Conservation (phyloP, 2,113 vertebrate species). For the Australoheros scitulus region DNA sequence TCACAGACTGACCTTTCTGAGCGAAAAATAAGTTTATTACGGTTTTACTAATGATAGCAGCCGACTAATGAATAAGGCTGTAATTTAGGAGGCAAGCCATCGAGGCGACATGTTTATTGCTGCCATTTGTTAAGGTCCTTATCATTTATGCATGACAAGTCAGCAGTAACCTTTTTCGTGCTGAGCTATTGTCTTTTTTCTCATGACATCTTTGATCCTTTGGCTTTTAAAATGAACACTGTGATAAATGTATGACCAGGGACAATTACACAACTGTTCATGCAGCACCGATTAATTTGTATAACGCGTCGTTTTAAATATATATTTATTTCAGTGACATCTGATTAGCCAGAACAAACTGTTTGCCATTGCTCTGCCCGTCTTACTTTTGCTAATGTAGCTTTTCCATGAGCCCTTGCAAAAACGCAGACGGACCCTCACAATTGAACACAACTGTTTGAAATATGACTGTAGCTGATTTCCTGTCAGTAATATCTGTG, state of each 20-base stretch:
- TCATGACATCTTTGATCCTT: conserved; percentile 45
- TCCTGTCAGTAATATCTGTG: conserved; percentile 38
- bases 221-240: conserved; percentile 73
- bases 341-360: not conserved
- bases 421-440: conserved; percentile 53
- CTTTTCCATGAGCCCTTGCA: conserved; percentile 52
- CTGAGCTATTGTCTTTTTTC: conserved; percentile 54
- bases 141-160: conserved; percentile 76
- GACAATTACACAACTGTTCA: conserved; percentile 20
- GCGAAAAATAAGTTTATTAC: conserved; percentile 48
- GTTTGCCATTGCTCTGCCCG: conserved; percentile 14
- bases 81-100: conserved; percentile 81
- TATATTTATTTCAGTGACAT: not conserved
- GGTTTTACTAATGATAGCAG: conserved; percentile 65
- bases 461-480: conserved; percentile 30
- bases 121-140: conserved; percentile 60
- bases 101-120: conserved; percentile 72
- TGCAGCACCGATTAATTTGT: conserved; percentile 13
- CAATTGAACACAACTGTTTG: conserved; percentile 45
- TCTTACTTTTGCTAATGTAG: conserved; percentile 18
- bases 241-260: conserved; percentile 70
- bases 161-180: conserved; percentile 64
- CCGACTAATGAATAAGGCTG: conserved; percentile 70
- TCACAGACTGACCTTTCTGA: conserved; percentile 60
- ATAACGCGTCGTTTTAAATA: conserved; percentile 19